phyloP scores from a whole-genome alignment of 2,888 invertebrate genomes.

The Drosophila colorata region DNA sequence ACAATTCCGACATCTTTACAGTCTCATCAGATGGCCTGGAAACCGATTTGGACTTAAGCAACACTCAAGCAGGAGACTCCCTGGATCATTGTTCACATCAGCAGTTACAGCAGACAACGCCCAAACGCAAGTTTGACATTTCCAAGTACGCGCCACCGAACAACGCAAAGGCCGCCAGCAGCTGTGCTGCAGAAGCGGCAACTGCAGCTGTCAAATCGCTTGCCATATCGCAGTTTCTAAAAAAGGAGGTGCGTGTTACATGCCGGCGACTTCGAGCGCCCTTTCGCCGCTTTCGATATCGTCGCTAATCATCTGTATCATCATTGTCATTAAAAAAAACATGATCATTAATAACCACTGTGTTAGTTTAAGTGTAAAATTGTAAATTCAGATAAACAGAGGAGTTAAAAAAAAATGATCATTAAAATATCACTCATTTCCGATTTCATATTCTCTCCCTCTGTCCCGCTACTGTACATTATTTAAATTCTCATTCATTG shows the following conservation, averaged over 20 bases:
- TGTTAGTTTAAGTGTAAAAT: conserved; percentile 45
- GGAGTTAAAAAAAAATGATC: conserved; percentile 15
- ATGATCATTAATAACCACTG: conserved; percentile 17
- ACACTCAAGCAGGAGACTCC: conserved; percentile 76
- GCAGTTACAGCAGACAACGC: conserved; percentile 56
- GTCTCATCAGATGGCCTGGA: conserved; percentile 85
- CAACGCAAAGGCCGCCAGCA: conserved; percentile 71
- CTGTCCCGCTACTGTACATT: conserved; percentile 32
- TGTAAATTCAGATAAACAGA: conserved; percentile 32
- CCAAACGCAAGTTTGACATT: conserved; percentile 81
- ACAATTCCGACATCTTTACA: conserved; percentile 85
- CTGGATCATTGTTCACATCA: conserved; percentile 67
- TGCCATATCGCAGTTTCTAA: conserved; percentile 83
- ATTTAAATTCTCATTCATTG: conserved; percentile 25
- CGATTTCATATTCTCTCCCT: background rate
- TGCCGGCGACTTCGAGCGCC: conserved; percentile 83
- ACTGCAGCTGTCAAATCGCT: conserved; percentile 81
- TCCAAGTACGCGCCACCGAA: conserved; percentile 80
- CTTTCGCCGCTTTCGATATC: conserved; percentile 84
- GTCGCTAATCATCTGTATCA: conserved; percentile 74
- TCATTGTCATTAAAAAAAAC: conserved; percentile 20
- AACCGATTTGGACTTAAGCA: conserved; percentile 84
- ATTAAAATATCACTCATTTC: conserved; percentile 23
- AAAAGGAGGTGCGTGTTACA: conserved; percentile 84
- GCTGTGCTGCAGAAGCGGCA: conserved; percentile 79